Base-by-base conservation (phyloP, 92 coral and sea anemone genomes). In the Palythoa caribaeorum region DNA sequence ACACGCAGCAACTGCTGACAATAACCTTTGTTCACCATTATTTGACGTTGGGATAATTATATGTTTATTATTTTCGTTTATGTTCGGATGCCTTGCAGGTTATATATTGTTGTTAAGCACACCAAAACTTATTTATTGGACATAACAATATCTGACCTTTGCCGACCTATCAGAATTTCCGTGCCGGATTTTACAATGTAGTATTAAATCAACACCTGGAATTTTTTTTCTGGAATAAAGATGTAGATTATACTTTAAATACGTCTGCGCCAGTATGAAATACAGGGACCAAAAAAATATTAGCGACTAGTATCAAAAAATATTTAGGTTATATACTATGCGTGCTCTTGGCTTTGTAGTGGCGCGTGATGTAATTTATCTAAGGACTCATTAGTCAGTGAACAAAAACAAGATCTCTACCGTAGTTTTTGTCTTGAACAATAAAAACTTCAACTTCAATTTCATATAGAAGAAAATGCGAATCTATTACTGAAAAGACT, bases 41-140 rank as follows among this genome's bases (percentile, higher is more conserved):
- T 65, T 81, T 51, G 70, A 44, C 73, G 57, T 65, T 80, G 17
- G 9, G 57, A 38, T 80, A 40, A 62, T 80, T 62, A 7, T 39
- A 39, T 13, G 62, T 81, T 81, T 44, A 28, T 81, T 44, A 28
- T 71, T 48, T 44, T 52, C n/a, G 60, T 53, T 66, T 66, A 28
- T 66, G 66, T 20, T 68, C 60, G 37, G 28, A 63, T 65, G 76
- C 76, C 6, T 40, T 81, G 47, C 84, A 47, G 84, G 84, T 62
- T 79, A 40, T 81, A 63, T 81, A 81, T 66, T 65, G 76, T 81
- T 81, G 76, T 80, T 62, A 63, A 80, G 72, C 72, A 80, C 20
- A 8, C 37, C 44, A 28, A 57, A 40, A 8, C n/a, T 19, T 51
- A 50, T 76, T n/a, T 50, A 77, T 81, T 40, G 17, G 11, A 47